Evolutionary conservation across 2,797 vertebrate genomes (phyloP).

Genomic region (Hapalemur alaotrensis): DNA sequence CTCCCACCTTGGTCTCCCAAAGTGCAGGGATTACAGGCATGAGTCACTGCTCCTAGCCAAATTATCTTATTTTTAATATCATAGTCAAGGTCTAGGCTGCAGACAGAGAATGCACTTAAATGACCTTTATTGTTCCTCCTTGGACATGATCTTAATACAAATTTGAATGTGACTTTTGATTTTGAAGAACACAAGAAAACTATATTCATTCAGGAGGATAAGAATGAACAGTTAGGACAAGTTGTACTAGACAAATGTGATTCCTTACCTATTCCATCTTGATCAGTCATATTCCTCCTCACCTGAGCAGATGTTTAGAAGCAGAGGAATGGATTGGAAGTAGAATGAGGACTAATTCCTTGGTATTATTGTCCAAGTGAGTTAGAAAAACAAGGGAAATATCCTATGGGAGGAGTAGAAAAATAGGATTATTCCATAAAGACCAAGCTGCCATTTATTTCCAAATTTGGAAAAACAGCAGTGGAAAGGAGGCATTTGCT

Average conservation of each 20-base stretch:
- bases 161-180: not conserved
- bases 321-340: not conserved
- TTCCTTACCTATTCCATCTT: not conserved
- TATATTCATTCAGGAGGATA: not conserved
- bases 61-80: not conserved
- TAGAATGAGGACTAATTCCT: not conserved
- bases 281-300: not conserved
- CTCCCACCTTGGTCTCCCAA: not conserved
- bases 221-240: not conserved
- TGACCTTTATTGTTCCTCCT: not conserved
- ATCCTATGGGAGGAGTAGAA: not conserved
- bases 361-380: not conserved
- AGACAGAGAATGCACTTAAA: not conserved
- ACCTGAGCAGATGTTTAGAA: not conserved
- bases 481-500: not conserved
- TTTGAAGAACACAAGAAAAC: not conserved
- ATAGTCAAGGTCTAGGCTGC: not conserved
- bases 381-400: not conserved
- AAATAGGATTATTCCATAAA: not conserved
- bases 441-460: not conserved
- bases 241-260: not conserved
- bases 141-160: not conserved
- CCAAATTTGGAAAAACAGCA: constrained; percentile 3
- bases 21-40: not conserved
- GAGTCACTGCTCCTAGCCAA: not conserved